These are phyloP conservation scores for Hoplostethus mediterraneus DNA, from an alignment of 2,797 vertebrate species.

Conservation along the genomic window DNA sequence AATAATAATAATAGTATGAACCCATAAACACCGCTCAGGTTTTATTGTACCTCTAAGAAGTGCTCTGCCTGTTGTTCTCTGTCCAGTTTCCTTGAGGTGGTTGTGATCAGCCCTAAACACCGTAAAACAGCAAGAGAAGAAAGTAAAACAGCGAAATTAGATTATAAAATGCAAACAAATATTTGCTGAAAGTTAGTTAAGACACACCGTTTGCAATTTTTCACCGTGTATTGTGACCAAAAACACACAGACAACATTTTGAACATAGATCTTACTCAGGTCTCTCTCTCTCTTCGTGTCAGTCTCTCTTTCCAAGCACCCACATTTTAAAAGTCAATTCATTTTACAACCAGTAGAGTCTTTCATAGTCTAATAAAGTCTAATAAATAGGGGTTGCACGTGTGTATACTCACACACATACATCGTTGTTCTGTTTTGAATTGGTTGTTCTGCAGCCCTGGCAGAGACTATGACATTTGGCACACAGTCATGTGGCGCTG, in stretches of 20 bases:
- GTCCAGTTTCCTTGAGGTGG: slow-evolving; percentile 95
- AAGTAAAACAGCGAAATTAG: slow-evolving; percentile 22
- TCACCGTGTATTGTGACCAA: neutral
- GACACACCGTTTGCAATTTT: neutral
- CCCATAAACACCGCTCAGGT: slow-evolving; percentile 31
- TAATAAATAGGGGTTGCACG: neutral
- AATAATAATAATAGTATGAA: slow-evolving; percentile 70
- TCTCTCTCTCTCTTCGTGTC: neutral
- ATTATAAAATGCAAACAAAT: neutral
- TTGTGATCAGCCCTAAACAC: slow-evolving; percentile 93
- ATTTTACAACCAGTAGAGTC: neutral
- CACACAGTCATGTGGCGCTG: slow-evolving; percentile 37
- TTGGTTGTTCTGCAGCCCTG: slow-evolving; percentile 40
- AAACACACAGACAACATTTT: neutral
- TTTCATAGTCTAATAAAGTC: too few species aligned
- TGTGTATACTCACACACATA: neutral
- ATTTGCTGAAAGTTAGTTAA: neutral
- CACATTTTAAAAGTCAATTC: neutral
- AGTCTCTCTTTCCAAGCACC: neutral
- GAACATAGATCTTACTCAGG: neutral
- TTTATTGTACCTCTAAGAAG: slow-evolving; percentile 91
- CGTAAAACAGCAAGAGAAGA: slow-evolving; percentile 50
- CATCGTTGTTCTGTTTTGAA: neutral
- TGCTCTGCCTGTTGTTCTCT: slow-evolving; percentile 96
- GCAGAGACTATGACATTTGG: slow-evolving; percentile 47